Percentiles rank a stretch among this genome's conserved stretches.
These are phyloP conservation scores for Pseudomyrmex dendroicus DNA, from an alignment of 1,140 invertebrate species.

Conservation along the genomic window DNA sequence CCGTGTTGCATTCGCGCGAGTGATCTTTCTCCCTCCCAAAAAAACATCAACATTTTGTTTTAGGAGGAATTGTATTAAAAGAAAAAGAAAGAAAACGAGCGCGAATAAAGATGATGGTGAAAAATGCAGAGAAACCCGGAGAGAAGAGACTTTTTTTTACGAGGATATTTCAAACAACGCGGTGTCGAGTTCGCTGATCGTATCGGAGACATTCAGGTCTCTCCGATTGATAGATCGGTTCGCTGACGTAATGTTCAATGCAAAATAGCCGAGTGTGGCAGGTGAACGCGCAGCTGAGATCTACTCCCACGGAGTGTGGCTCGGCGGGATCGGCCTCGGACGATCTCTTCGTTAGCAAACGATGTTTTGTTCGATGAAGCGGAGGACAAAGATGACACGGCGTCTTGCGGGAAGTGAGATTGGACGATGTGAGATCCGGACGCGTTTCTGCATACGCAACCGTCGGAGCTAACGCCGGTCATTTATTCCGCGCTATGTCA, in stretches of 20 bases:
- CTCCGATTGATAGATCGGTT: constrained; percentile 41
- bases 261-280: constrained; percentile 65
- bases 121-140: too few relatives aligned
- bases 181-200: constrained; percentile 21
- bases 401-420: not conserved
- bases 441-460: not conserved
- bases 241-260: constrained; percentile 66
- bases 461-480: constrained; percentile 49
- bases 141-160: not conserved
- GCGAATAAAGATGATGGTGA: too few relatives aligned
- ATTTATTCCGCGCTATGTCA: constrained; percentile 60
- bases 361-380: constrained; percentile 29
- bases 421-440: not conserved
- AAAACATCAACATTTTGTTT: not conserved
- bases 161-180: not conserved
- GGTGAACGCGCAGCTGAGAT: constrained; percentile 55
- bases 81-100: not conserved
- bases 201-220: constrained; percentile 66
- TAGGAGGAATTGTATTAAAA: too few relatives aligned
- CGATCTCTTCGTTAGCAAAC: constrained; percentile 57
- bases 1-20: constrained; percentile 64
- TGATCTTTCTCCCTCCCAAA: not conserved
- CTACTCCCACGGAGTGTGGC: constrained; percentile 41
- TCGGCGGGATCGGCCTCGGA: constrained; percentile 42
- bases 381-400: constrained; percentile 49